Conservation (phyloP, 2,797 vertebrate species). For the Spheniscus humboldti region DNA sequence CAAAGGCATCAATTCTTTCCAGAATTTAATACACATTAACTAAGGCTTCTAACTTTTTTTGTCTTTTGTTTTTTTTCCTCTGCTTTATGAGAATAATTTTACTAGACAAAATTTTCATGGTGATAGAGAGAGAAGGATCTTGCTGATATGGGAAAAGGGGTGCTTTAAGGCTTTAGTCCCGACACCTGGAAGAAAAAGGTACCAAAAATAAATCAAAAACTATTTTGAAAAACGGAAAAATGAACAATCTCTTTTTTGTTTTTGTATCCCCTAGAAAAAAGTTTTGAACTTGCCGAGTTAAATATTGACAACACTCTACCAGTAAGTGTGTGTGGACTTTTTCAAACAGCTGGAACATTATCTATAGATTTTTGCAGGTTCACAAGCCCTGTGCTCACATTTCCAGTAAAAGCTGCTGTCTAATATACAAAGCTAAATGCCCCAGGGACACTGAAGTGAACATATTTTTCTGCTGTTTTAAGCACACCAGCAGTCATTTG, state of each 20-base stretch:
- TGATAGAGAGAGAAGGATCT: neutral
- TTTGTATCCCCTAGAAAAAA: neutral
- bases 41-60: neutral
- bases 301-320: constrained; percentile 1
- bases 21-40: neutral
- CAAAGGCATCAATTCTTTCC: neutral
- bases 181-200: neutral
- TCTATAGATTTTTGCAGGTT: constrained; percentile 45
- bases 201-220: neutral
- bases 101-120: neutral
- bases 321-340: neutral
- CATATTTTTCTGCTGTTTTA: constrained; percentile 45
- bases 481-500: constrained; percentile 41
- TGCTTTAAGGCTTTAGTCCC: neutral
- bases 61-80: neutral
- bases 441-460: constrained; percentile 11
- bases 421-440: constrained; percentile 34
- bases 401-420: constrained; percentile 34
- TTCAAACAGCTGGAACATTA: constrained; percentile 34
- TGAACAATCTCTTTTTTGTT: neutral
- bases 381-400: neutral
- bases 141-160: neutral
- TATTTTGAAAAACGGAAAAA: neutral
- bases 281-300: neutral
- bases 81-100: neutral